Base-by-base conservation (phyloP, 2,113 vertebrate genomes). In the Mus pahari region DNA sequence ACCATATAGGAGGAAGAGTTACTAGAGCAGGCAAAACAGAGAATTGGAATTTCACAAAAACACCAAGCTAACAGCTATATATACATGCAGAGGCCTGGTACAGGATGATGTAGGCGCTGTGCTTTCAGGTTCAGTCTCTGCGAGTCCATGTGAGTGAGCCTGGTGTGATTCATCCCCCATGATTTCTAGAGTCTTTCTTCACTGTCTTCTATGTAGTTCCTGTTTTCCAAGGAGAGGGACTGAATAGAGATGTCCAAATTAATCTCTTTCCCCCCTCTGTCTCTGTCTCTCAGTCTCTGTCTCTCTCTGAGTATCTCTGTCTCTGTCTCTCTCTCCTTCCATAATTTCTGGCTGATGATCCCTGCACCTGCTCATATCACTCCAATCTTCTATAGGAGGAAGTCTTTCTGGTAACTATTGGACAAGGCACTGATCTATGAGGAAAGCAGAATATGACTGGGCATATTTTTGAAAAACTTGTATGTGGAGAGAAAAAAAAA, bases 361-460 rank as follows among this genome's bases (percentile, higher is more conserved):
- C 42, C 24, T 62, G 13, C 1, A 1, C 22, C n/a, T 5, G 3
- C 3, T 42, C 13, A 24, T 1, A 42, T 42, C 24, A 24, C 3
- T 42, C 7, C 13, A 6, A 42, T 28, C 55, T 62, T n/a, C 55
- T 28, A 2, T 39, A 1, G 2, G 58, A 83, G 13, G n/a, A 17
- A 62, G 24, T 11, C n/a, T 83, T 39, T 83, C 12, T 81, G 20
- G n/a, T 81, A 36, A 42, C 4, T 14, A 60, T n/a, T 62, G 24
- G 13, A 83, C 24, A 62, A 83, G 7, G 24, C 13, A 62, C 7
- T 10, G 13, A 39, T 39, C 22, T 42, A 17, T 42, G n/a, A 62
- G 13, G 16, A 83, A 14, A 82, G 6, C 53, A 60, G 53, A 39
- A 82, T 26, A 60, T 8, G 12, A 16, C 60, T 39, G n/a, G 11